Percentiles rank a stretch among this genome's conserved stretches.
Conservation (phyloP, 1,140 invertebrate genomes). For the Papilio dardanus region DNA sequence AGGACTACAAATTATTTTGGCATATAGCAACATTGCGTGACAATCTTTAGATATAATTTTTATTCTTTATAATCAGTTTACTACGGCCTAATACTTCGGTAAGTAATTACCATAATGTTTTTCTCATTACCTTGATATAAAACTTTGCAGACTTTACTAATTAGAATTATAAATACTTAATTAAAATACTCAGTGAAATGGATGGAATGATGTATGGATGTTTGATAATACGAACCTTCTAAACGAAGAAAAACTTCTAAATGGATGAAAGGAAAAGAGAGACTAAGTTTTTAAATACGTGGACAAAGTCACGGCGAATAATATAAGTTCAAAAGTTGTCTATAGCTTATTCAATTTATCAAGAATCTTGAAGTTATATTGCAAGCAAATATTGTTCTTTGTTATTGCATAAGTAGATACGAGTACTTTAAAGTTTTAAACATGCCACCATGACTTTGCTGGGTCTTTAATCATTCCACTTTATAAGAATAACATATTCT, state of each 20-base stretch:
- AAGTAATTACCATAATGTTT: not conserved
- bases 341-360: not conserved
- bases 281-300: not conserved
- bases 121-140: not conserved
- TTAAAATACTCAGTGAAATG: not conserved
- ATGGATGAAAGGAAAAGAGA: not conserved
- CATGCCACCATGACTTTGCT: not conserved
- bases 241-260: too few species aligned
- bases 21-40: too few species aligned
- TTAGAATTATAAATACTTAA: not conserved
- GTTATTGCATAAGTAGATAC: not conserved
- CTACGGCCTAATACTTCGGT: not conserved
- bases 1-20: too few species aligned
- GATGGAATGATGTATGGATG: too few species aligned
- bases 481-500: not conserved
- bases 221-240: too few species aligned
- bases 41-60: too few species aligned
- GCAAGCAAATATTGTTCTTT: conserved; percentile 1
- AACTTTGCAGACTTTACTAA: not conserved
- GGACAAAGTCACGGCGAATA: not conserved
- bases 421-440: not conserved
- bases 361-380: not conserved
- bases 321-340: not conserved
- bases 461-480: not conserved
- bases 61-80: too few species aligned